Evolutionary conservation across 1,140 invertebrate genomes (phyloP), one percentile per base, ranked within the genome.

Genomic region (Lysiphlebus fabarum): DNA sequence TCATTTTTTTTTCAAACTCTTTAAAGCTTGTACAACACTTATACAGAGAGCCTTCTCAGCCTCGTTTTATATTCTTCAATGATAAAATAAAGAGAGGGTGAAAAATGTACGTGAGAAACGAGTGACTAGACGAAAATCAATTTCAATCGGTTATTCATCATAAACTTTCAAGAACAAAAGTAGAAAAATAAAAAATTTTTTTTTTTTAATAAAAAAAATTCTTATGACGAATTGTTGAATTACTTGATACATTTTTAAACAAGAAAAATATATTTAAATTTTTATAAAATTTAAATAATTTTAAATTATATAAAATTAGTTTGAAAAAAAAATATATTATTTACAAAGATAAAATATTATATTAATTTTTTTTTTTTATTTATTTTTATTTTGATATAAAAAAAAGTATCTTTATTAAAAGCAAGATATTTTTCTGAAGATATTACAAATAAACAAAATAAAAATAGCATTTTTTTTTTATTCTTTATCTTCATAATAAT

Each of bases 21-120:
- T 49, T 38, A 38, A 10, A 36, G 49, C 49, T n/a, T 10, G 36
- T 17, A 3, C 26, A 33, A 33, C 47, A 49, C 49, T 51, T 34
- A 34, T 51, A 17, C 17, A 38, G 49, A 12, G 49, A 17, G 49
- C 38, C 49, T 34, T 51, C 49, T 33, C 47, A 49, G 47, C 36
- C 33, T 51, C 49, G 49, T 51, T 51, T 51, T 38, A 38, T 38
- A 38, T 38, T 51, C 49, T 51, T 37, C 49, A 51, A 51, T 51
- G 49, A 51, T 33, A 12, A 45, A 51, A 51, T 51, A 51, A 51
- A 51, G n/a, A 51, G 47, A 49, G 47, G 49, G 36, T 51, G 49
- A 38, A 8, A 38, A 8, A 49, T 17, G 17, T 33, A 48, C 10
- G 49, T 10, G 33, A 51, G 49, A 51, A 51, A 49, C 26, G 47